Conservation (phyloP, 1,140 invertebrate genomes). For the Choristoneura fumiferana region DNA sequence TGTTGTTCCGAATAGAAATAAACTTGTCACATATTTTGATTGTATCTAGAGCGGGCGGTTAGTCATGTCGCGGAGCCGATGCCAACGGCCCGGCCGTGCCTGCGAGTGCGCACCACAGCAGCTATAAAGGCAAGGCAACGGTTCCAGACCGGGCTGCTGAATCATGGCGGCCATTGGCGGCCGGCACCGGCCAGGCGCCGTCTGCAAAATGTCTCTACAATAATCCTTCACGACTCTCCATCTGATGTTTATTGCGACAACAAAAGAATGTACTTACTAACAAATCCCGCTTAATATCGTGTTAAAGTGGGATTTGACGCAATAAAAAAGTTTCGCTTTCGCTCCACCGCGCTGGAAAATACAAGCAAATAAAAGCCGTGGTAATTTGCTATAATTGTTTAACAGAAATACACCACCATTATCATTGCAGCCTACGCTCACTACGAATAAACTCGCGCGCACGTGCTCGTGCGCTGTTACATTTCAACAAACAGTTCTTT, state of each 20-base stretch:
- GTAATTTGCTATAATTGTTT: slow-evolving; percentile 14
- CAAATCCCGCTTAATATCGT: slow-evolving; percentile 6
- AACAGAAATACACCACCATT: slow-evolving; percentile 9
- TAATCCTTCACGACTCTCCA: slow-evolving; percentile 42
- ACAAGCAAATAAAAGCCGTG: background rate
- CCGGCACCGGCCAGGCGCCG: slow-evolving; percentile 51
- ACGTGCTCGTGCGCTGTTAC: slow-evolving; percentile 15
- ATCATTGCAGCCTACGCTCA: slow-evolving; percentile 15
- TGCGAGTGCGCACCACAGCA: too few species aligned
- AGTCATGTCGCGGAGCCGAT: slow-evolving; percentile 70
- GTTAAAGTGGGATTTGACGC: background rate
- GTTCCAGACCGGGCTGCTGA: slow-evolving; percentile 69
- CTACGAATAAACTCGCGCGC: slow-evolving; percentile 12
- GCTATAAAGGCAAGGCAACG: slow-evolving; percentile 70
- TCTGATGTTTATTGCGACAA: slow-evolving; percentile 14
- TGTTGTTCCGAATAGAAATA: slow-evolving; percentile 76
- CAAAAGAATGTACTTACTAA: slow-evolving; percentile 11
- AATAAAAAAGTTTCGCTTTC: background rate
- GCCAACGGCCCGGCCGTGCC: slow-evolving; percentile 65
- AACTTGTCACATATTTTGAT: slow-evolving; percentile 78
- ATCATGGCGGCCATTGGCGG: too few species aligned
- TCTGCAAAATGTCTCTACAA: slow-evolving; percentile 76
- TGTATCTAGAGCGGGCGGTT: slow-evolving; percentile 76
- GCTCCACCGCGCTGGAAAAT: background rate
- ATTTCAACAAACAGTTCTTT: slow-evolving; percentile 16